Conservation (phyloP, 2,888 invertebrate species). For the Perithous albicinctus region DNA sequence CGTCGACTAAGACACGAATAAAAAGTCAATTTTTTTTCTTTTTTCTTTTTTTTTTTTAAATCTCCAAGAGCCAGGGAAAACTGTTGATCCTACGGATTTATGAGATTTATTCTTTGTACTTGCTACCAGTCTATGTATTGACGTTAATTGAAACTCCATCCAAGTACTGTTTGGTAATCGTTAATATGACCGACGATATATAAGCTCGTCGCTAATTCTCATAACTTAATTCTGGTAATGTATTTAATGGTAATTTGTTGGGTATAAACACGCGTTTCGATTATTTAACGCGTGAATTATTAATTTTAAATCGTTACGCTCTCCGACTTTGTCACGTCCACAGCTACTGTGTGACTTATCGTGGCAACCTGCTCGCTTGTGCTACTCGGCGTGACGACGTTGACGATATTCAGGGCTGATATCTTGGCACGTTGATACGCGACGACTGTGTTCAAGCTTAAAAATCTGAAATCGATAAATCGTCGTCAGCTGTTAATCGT, state of each 20-base stretch:
- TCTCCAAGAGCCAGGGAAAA: constrained; percentile 4
- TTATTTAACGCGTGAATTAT: constrained; percentile 14
- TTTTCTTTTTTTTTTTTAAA: not conserved
- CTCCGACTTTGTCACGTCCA: constrained; percentile 83
- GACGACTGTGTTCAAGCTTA: constrained; percentile 94
- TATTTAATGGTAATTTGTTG: constrained; percentile 13
- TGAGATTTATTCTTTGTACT: constrained; percentile 35
- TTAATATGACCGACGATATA: constrained; percentile 7
- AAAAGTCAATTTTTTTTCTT: no score
- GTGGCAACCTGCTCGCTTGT: constrained; percentile 80
- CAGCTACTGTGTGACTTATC: constrained; percentile 86
- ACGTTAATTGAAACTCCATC: constrained; percentile 14
- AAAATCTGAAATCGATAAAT: constrained; percentile 87
- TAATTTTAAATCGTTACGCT: constrained; percentile 63
- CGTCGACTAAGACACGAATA: not conserved
- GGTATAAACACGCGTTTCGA: constrained; percentile 9
- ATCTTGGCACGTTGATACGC: constrained; percentile 97
- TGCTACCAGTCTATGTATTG: constrained; percentile 32
- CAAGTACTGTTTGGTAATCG: not conserved
- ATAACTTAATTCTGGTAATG: constrained; percentile 50
- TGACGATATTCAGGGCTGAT: constrained; percentile 92
- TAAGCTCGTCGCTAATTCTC: constrained; percentile 13
- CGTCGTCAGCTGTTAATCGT: not conserved
- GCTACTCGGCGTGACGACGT: constrained; percentile 76
- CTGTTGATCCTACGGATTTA: not conserved